These are phyloP conservation scores for Xyrichtys novacula DNA, from an alignment of 2,797 vertebrate species.

Conservation along the genomic window DNA sequence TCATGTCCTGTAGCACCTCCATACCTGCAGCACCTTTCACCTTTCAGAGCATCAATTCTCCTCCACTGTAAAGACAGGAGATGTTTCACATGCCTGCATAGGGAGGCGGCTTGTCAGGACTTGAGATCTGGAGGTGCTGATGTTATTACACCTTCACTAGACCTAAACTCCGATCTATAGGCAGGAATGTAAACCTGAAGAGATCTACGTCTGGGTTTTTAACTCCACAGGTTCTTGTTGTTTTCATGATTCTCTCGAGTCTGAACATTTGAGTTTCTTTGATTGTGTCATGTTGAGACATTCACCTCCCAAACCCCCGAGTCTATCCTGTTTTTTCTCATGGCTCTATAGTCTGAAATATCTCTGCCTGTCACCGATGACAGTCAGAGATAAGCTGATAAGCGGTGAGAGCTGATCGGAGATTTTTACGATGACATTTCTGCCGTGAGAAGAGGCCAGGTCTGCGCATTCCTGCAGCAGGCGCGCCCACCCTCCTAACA, in stretches of 20 bases:
- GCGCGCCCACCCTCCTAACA: slow-evolving; percentile 47
- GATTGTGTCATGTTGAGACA: too few species aligned
- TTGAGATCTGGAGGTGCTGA: slow-evolving; percentile 56
- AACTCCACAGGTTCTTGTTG: neutral
- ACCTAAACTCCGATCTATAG: neutral
- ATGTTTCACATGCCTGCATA: slow-evolving; percentile 71
- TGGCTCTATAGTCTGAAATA: neutral
- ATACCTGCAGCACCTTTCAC: slow-evolving; percentile 46
- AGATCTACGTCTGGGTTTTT: neutral
- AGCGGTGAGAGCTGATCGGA: slow-evolving; percentile 5
- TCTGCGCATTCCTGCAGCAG: slow-evolving; percentile 58
- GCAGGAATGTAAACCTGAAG: neutral
- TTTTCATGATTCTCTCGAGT: too few species aligned
- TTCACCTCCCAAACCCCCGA: too few species aligned
- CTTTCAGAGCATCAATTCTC: slow-evolving; percentile 22
- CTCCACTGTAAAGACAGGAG: neutral
- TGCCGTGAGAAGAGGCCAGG: slow-evolving; percentile 14
- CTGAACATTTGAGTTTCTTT: too few species aligned
- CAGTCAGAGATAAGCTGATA: slow-evolving; percentile 11
- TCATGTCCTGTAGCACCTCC: slow-evolving; percentile 16
- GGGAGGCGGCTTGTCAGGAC: slow-evolving; percentile 71
- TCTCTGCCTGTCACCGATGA: slow-evolving; percentile 17
- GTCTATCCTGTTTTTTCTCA: too few species aligned
- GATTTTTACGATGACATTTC: slow-evolving; percentile 46
- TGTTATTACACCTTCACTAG: slow-evolving; percentile 17